phyloP scores from a whole-genome alignment of 23 tunicate genomes.

The Oikopleura dioica region DNA sequence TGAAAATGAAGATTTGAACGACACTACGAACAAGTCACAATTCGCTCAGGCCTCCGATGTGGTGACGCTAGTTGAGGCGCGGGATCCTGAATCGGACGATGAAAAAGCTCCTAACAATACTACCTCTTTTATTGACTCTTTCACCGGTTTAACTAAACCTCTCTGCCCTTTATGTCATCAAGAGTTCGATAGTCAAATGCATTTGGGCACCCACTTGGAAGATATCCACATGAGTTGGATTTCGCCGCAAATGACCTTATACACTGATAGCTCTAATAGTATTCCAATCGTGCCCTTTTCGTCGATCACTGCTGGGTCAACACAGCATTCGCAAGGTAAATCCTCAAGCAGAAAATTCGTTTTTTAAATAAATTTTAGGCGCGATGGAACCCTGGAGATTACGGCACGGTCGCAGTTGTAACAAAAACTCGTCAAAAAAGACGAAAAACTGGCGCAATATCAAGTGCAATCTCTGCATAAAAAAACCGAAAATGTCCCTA shows the following conservation, averaged over 20 bases:
- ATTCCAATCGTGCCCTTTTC: constrained; percentile 9
- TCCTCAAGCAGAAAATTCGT: too few species aligned
- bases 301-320: too few species aligned
- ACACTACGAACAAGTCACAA: background rate
- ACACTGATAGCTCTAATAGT: background rate
- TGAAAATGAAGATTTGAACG: background rate
- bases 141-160: too few species aligned
- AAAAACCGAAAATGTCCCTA: too few species aligned
- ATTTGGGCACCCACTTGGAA: background rate
- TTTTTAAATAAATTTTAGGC: too few species aligned
- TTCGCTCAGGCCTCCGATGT: too few species aligned
- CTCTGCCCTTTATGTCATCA: constrained; percentile 9
- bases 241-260: background rate
- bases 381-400: constrained; percentile 1
- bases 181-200: background rate
- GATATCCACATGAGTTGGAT: constrained; percentile 13
- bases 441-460: background rate
- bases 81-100: too few species aligned
- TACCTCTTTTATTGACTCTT: too few species aligned
- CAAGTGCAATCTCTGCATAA: background rate
- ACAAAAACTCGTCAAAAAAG: background rate
- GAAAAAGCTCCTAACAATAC: too few species aligned
- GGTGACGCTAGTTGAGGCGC: too few species aligned
- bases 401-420: background rate
- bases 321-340: background rate